Evolutionary conservation across 2,888 invertebrate species (phyloP), one percentile per base, ranked within the genome.

Genomic region (Temnothorax ravouxi): DNA sequence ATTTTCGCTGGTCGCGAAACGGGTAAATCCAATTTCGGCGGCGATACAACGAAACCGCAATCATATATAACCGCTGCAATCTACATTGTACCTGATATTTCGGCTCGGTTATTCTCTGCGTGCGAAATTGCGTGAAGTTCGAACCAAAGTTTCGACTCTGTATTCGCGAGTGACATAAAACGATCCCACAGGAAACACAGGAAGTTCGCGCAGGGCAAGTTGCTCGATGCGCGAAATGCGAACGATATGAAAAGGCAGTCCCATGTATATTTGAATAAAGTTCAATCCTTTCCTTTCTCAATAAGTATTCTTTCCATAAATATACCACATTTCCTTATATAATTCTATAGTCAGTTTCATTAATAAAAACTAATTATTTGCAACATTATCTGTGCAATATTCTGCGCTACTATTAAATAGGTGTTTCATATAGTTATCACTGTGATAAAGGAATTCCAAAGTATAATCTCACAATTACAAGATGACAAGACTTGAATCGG

Each of bases 401-500:
- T n/a, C 29, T 8, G 11, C 41, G 21, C 15, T 38, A 1, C 47
- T 44, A 15, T 69, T 71, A 38, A 21, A 64, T 41, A 15, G 11
- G 8, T 8, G 34, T 41, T 18, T 64, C 38, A 38, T 6, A n/a
- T n/a, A 76, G 66, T 79, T 56, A 56, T 47, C 13, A 13, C 8
- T 44, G 13, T 44, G 44, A 56, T 44, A 34, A 79, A 21, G 8
- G 34, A 59, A 79, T 15, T 18, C 4, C 15, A 34, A 47, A 79
- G 21, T 47, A 2, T 3, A 29, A 29, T 29, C 44, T 34, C 56
- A 77, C 44, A 44, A 15, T 56, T 13, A 44, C 21, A 44, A 62
- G 15, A 44, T 74, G 88, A 80, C 82, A 87, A 86, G 79, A 80
- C 54, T 66, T 72, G 54, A 72, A 75, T 61, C 84, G 61, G 56